Evolutionary conservation across 92 coral and sea anemone genomes (phyloP).

Genomic region (Siderastrea radians): DNA sequence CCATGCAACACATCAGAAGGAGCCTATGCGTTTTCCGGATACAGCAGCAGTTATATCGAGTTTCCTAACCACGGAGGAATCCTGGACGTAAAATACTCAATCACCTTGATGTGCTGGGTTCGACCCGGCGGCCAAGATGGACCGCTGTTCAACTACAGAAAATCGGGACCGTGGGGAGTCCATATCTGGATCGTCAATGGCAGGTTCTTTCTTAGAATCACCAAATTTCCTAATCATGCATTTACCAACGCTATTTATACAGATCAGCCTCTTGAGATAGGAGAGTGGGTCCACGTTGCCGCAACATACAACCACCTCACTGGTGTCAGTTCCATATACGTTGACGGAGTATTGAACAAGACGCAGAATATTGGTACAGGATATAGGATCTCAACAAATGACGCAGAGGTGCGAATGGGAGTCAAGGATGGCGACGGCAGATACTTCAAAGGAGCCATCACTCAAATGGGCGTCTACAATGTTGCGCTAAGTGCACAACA

Average conservation of each 20-base stretch:
- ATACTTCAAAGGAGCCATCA: conserved; percentile 23
- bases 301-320: conserved; percentile 23
- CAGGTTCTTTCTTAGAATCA: conserved; percentile 20
- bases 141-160: conserved; percentile 31
- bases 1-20: conserved; percentile 5
- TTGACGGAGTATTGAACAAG: neutral
- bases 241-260: neutral
- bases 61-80: conserved; percentile 17
- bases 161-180: conserved; percentile 22
- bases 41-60: conserved; percentile 16
- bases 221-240: neutral
- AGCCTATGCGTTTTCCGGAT: conserved; percentile 7
- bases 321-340: conserved; percentile 13
- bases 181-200: conserved; percentile 32
- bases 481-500: conserved; percentile 4
- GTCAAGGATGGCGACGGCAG: conserved; percentile 20
- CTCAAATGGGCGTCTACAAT: conserved; percentile 30
- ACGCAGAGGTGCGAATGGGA: conserved; percentile 25
- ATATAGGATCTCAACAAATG: conserved; percentile 12
- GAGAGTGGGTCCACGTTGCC: conserved; percentile 36
- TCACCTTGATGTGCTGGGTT: conserved; percentile 42
- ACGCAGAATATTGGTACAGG: neutral
- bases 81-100: conserved; percentile 13
- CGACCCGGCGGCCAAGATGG: conserved; percentile 23
- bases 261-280: neutral